These are phyloP conservation scores for Poecilia wingei DNA, from an alignment of 2,797 vertebrate species.

Conservation along the genomic window DNA sequence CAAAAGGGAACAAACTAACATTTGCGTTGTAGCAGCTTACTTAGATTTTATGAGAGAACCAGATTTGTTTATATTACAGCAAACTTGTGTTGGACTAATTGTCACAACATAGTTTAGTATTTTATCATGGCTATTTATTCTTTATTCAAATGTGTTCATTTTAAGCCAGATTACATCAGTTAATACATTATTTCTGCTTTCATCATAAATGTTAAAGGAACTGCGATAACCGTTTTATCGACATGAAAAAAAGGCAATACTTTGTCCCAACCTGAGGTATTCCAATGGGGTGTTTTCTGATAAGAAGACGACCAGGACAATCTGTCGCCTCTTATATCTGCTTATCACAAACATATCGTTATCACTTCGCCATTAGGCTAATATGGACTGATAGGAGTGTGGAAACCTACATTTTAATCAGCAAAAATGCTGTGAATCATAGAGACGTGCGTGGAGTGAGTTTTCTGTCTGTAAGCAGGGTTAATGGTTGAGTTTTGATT, in stretches of 20 bases:
- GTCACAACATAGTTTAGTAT: not conserved
- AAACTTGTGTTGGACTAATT: not conserved
- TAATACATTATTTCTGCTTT: not conserved
- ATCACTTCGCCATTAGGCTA: not conserved
- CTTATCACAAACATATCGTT: not conserved
- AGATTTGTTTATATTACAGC: not conserved
- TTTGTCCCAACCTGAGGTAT: not conserved
- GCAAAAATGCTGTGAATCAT: not conserved
- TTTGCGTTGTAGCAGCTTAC: not conserved
- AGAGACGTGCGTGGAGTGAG: not conserved
- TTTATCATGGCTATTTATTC: not conserved
- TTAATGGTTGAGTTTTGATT: not conserved
- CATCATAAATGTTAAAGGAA: not conserved
- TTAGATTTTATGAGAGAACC: not conserved
- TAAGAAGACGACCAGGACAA: not conserved
- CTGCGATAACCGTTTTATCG: not conserved
- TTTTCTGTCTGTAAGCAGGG: not conserved
- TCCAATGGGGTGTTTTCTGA: not conserved
- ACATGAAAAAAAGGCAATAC: not conserved
- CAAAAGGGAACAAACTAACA: not conserved
- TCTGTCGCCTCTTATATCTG: constrained; percentile 4
- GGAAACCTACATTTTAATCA: not conserved
- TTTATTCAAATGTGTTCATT: not conserved
- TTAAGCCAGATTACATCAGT: not conserved
- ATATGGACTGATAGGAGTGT: not conserved